These are phyloP conservation scores for Diarsia brunnea DNA, from an alignment of 2,888 invertebrate genomes.

Conservation along the genomic window DNA sequence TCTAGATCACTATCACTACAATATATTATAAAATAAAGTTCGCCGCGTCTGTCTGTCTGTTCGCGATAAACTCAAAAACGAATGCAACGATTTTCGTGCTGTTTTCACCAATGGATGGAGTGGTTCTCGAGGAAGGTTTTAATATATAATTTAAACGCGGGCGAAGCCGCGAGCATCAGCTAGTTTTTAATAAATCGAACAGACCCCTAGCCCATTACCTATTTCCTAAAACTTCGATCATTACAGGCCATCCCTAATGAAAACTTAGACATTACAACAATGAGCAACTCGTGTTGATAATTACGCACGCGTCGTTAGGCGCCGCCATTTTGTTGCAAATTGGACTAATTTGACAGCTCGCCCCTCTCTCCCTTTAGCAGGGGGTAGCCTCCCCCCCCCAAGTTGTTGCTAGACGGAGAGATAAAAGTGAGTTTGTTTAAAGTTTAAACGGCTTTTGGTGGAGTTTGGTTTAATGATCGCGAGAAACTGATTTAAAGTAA, in stretches of 20 bases:
- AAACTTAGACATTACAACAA: conserved; percentile 42
- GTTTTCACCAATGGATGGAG: too few species aligned
- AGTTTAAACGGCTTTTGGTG: conserved; percentile 15
- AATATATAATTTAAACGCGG: too few species aligned
- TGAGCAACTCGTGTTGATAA: conserved; percentile 58
- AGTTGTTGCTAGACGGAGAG: conserved; percentile 11
- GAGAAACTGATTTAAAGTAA: not conserved
- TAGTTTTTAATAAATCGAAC: not conserved
- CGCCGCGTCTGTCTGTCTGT: too few species aligned
- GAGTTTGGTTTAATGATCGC: conserved; percentile 4
- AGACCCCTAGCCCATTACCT: not conserved
- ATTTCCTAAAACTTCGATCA: not conserved
- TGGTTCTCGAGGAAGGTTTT: too few species aligned
- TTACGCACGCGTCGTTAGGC: conserved; percentile 67
- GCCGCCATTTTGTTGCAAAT: conserved; percentile 80
- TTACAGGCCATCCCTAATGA: conserved; percentile 4
- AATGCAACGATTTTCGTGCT: too few species aligned
- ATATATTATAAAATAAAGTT: too few species aligned
- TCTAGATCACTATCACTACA: too few species aligned
- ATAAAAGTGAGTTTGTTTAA: conserved; percentile 36
- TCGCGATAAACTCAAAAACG: too few species aligned
- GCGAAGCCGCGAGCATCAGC: too few species aligned
- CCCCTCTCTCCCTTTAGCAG: conserved; percentile 26
- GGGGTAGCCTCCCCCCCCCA: conserved; percentile 15
- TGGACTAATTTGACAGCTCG: conserved; percentile 76